Percentiles rank a stretch among this genome's conserved stretches.
These are phyloP conservation scores for Rhyzopertha dominica DNA, from an alignment of 1,140 invertebrate species.

Conservation along the genomic window DNA sequence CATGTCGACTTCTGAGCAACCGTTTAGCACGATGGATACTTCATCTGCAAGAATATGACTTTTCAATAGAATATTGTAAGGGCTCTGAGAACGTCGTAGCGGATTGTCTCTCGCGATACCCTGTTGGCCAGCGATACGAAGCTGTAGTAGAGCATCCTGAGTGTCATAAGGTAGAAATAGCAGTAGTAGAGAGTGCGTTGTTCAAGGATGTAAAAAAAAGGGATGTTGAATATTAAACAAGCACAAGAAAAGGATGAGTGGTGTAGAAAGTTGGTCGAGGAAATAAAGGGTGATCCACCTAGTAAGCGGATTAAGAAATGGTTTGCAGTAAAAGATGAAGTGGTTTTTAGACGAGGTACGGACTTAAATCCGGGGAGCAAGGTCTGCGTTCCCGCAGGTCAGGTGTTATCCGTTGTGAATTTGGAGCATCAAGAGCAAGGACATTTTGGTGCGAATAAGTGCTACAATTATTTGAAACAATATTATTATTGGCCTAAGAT, in stretches of 20 bases:
- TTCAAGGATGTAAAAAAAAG: neutral
- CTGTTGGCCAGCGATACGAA: conserved; percentile 1
- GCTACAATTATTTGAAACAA: neutral
- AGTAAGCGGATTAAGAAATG: conserved; percentile 1
- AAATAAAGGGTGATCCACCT: neutral
- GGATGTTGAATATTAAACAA: neutral
- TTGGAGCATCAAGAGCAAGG: conserved; percentile 4
- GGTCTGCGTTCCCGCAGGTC: conserved; percentile 1
- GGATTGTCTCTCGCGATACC: conserved; percentile 2
- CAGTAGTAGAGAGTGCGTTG: neutral
- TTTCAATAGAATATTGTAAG: conserved; percentile 7
- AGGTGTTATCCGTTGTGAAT: neutral
- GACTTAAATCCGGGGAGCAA: conserved; percentile 1
- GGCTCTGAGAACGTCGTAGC: conserved; percentile 10
- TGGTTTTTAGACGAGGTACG: neutral
- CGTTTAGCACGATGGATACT: conserved; percentile 8
- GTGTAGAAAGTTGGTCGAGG: neutral
- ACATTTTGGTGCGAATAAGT: conserved; percentile 4
- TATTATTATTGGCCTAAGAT: conserved; percentile 11
- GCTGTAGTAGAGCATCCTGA: conserved; percentile 1
- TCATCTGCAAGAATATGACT: conserved; percentile 7
- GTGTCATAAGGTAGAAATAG: no score
- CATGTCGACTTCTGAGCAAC: conserved; percentile 1
- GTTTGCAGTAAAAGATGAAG: neutral
- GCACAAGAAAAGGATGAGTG: conserved; percentile 1